Evolutionary conservation across 2,888 invertebrate species (phyloP).

Genomic region (Agrochola lota): DNA sequence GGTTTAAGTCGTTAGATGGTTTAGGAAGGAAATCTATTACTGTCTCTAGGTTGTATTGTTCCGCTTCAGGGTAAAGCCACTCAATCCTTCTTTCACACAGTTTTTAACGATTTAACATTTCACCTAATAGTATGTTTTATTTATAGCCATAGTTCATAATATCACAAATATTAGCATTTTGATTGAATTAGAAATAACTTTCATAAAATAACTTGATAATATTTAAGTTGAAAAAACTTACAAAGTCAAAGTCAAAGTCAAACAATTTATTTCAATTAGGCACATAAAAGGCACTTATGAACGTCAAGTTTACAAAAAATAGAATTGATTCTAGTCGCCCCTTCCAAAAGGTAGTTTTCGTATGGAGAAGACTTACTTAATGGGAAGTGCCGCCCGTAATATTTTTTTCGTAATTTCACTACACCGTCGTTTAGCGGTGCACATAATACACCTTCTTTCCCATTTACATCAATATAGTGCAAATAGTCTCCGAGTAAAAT

Average conservation of each 20-base stretch:
- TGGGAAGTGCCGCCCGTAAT: neutral
- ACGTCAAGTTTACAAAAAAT: too few species aligned
- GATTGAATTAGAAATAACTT: too few species aligned
- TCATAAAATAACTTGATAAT: too few species aligned
- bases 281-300: too few species aligned
- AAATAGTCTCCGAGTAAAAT: neutral
- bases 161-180: neutral
- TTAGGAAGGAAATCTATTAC: conserved; percentile 3
- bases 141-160: neutral
- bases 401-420: neutral
- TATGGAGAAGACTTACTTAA: too few species aligned
- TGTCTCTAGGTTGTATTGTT: conserved; percentile 10
- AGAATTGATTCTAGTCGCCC: too few species aligned
- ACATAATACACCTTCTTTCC: neutral
- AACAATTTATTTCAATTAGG: too few species aligned
- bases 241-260: too few species aligned
- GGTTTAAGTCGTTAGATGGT: neutral
- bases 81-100: neutral
- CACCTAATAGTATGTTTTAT: neutral
- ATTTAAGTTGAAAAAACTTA: too few species aligned
- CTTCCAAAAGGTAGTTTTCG: too few species aligned
- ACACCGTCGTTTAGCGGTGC: neutral
- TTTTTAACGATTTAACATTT: neutral
- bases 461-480: too few species aligned
- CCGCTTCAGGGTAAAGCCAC: neutral